Base-by-base conservation (phyloP, 2,113 vertebrate species). In the Nothocercus nigrocapillus region DNA sequence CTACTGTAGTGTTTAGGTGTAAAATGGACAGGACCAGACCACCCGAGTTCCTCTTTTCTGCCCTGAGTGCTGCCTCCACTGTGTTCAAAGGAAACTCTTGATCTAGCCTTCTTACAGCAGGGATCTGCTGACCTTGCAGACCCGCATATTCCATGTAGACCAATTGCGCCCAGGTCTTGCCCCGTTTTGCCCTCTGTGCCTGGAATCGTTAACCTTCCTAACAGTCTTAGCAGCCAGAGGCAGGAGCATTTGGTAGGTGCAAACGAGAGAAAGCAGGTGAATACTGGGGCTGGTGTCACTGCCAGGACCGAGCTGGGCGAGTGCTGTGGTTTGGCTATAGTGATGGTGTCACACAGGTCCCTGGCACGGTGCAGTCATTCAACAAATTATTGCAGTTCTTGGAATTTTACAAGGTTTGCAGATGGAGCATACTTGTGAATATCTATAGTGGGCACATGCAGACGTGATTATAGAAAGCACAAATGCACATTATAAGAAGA, bases 291-390 rank as follows among this genome's bases (percentile, higher is more conserved):
- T 66, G 63, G 44, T 18, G 27, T 62, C 36, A 0, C 45, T 62
- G 6, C 25, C 5, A 9, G 77, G 66, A 58, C 62, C 30, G 56
- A 36, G 66, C 24, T 75, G 86, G n/a, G 12, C 16, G 0, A 0
- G 4, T 5, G 42, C 3, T 1, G 53, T n/a, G 51, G 51, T 1
- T 3, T 17, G 38, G 7, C 1, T 4, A 14, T 53, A 74, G 34
- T 24, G 54, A 9, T 56, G 59, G 21, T 17, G 1, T 34, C 11
- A 19, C n/a, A 20, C 47, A 38, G 38, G 32, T 28, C 34, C 49
- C 21, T 51, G 68, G 78, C n/a, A 38, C 16, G 2, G n/a, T 11
- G 44, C 53, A 38, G 6, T 2, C 89, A 12, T 69, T 87, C 78
- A 76, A 27, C 42, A 61, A 34, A 40, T 4, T 42, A 3, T 17